Evolutionary conservation across 2,888 invertebrate species (phyloP).

Genomic region (Spicauda simplicius): DNA sequence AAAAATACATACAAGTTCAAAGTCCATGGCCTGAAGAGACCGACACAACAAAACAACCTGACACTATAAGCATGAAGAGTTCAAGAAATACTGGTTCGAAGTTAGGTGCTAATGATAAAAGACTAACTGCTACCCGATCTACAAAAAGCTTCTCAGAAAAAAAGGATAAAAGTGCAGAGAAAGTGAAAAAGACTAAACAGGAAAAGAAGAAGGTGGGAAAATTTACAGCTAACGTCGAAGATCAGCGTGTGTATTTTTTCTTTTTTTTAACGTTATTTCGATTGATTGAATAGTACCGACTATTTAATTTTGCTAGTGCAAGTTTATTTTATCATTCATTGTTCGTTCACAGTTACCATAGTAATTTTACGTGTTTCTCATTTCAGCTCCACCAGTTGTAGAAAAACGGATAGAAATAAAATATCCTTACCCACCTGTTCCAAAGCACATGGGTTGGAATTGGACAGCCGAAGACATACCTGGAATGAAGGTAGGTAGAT

Average conservation of each 20-base stretch:
- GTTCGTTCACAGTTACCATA: no score
- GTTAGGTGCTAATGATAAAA: constrained; percentile 41
- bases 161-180: constrained; percentile 48
- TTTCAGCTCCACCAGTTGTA: constrained; percentile 47
- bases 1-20: constrained; percentile 57
- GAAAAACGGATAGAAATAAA: constrained; percentile 56
- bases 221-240: constrained; percentile 58
- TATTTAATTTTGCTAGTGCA: no score
- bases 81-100: constrained; percentile 50
- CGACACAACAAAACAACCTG: constrained; percentile 45
- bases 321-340: no score
- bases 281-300: no score
- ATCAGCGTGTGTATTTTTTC: constrained; percentile 51
- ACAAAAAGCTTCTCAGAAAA: constrained; percentile 49
- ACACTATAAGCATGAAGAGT: constrained; percentile 56
- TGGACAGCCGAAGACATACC: constrained; percentile 77
- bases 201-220: constrained; percentile 61
- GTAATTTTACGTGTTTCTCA: neutral
- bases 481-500: constrained; percentile 65
- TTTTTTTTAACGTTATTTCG: constrained; percentile 24
- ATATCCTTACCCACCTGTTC: constrained; percentile 69
- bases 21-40: constrained; percentile 69
- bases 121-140: constrained; percentile 45
- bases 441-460: constrained; percentile 77
- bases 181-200: constrained; percentile 49